Base-by-base conservation (phyloP, 2,797 vertebrate genomes). In the Tragelaphus eurycerus region DNA sequence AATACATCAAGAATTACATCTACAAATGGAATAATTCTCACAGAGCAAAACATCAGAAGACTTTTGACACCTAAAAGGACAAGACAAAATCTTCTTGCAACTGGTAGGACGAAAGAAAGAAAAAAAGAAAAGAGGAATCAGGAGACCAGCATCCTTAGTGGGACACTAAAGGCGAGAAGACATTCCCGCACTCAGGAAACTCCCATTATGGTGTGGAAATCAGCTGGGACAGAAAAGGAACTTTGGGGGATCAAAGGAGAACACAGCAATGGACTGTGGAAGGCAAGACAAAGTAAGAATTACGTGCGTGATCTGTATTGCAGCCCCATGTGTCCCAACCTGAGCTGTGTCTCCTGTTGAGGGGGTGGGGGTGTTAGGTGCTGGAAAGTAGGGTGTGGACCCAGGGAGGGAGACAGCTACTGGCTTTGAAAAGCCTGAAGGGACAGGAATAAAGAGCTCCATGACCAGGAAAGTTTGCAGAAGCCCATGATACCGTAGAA, bases 121-220 rank as follows among this genome's bases (percentile, higher is more conserved):
- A 23, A 43, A 13, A 43, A 13, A 74, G 34, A 38, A 74, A 43
- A 74, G 67, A 74, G 67, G 34, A 43, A 74, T 74, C 34, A 74
- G 38, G 34, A 74, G 11, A 71, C n/a, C n/a, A 38, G 64, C 9
- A 71, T 23, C 4, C 64, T 71, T 38, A 12, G 19, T 12, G n/a
- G 34, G 21, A 74, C 34, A 43, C 34, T 74, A 25, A 67, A 74
- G 34, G 67, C 25, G 34, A 74, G 67, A 25, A 74, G 34, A 74
- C 21, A 43, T 74, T 74, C 21, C 34, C 0, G 0, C 67, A 74
- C 12, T 74, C 34, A 25, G 34, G 23, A 43, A 74, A 43, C 43
- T 3, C 12, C 21, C 12, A 11, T 74, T 21, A 43, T 25, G 21
- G 34, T 23, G 34, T 21, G 19, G 67, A 74, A 74, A 74, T 43